A percentile compares a stretch with the other conserved stretches of the same genome.
Conservation (phyloP, 2,113 vertebrate species). For the Podarcis muralis region DNA sequence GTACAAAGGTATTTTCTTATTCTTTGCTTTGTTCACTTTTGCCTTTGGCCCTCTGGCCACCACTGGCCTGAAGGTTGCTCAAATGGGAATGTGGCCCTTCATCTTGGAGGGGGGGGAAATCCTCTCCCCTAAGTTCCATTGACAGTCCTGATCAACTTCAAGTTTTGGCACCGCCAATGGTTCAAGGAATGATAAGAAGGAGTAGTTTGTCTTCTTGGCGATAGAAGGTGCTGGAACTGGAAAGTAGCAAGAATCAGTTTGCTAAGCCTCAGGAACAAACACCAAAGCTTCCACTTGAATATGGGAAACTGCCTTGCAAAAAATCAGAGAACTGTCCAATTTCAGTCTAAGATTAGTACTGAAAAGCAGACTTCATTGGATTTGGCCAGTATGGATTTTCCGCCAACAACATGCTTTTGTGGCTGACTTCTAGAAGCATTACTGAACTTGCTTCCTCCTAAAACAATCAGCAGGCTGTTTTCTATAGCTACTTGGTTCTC, state of each 20-base stretch:
- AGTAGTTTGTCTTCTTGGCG: background rate
- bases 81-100: too few species aligned
- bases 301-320: background rate
- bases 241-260: background rate
- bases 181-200: background rate
- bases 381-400: background rate
- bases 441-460: too few species aligned
- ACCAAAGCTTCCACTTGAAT: background rate
- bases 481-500: too few species aligned
- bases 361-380: background rate
- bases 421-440: background rate
- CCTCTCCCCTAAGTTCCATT: too few species aligned
- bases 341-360: too few species aligned
- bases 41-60: too few species aligned
- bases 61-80: too few species aligned
- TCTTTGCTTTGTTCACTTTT: too few species aligned
- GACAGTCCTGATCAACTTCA: background rate
- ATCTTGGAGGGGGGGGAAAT: too few species aligned
- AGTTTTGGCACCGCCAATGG: background rate
- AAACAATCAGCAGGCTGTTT: too few species aligned
- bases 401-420: background rate
- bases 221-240: background rate
- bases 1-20: too few species aligned
- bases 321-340: too few species aligned
- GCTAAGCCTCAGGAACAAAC: background rate